Conservation (phyloP, 1,140 invertebrate species). For the Lethrus apterus region DNA sequence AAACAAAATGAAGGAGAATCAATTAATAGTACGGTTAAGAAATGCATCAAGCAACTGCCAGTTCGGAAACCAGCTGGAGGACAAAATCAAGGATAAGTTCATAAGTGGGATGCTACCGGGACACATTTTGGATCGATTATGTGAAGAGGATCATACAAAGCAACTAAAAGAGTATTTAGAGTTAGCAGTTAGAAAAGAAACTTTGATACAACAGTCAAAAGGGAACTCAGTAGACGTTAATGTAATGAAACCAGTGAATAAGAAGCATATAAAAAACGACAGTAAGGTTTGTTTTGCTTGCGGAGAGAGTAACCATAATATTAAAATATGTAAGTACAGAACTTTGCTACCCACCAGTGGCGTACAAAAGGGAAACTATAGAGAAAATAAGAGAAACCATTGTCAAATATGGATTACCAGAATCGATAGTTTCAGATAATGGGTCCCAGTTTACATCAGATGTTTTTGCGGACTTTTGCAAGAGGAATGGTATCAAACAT, state of each 20-base stretch:
- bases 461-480: slow-evolving; percentile 27
- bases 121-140: slow-evolving; percentile 17
- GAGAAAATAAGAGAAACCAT: slow-evolving; percentile 27
- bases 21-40: slow-evolving; percentile 18
- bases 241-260: no score
- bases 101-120: slow-evolving; percentile 23
- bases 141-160: slow-evolving; percentile 16
- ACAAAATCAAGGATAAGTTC: slow-evolving; percentile 29
- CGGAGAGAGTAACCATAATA: no score
- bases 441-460: slow-evolving; percentile 24
- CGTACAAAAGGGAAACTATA: no score
- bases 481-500: slow-evolving; percentile 26
- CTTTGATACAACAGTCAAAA: neutral
- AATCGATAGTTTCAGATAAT: slow-evolving; percentile 26
- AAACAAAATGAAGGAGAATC: slow-evolving; percentile 4
- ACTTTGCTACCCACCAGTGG: no score
- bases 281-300: no score
- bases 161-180: neutral
- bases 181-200: neutral
- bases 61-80: slow-evolving; percentile 24
- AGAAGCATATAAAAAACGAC: no score
- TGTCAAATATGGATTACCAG: slow-evolving; percentile 27
- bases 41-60: slow-evolving; percentile 19
- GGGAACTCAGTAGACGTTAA: no score
- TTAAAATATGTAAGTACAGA: no score